Base-by-base conservation (phyloP, 2,797 vertebrate genomes). In the Myripristis murdjan region DNA sequence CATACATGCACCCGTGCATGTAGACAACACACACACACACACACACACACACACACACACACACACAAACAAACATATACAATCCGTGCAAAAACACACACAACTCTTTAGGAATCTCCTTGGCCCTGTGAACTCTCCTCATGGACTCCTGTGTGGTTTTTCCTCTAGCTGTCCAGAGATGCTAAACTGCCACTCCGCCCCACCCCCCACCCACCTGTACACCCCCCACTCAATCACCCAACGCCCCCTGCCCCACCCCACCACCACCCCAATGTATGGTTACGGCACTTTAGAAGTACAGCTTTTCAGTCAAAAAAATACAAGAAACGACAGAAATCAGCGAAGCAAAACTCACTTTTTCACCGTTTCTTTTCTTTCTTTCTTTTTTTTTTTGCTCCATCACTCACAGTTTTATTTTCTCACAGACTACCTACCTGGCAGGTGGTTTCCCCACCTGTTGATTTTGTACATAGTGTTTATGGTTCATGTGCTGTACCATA, bases 281-380 rank as follows among this genome's bases (percentile, higher is more conserved):
- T 23, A 43, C 37, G 90, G 84, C 88, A 86, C 92, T 81, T 81
- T 55, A 82, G 64, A 76, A 47, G 60, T 1, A 12, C 60, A 22
- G 33, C 54, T 57, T 14, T 57, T 33, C 23, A 33, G 33, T 54
- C 54, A 52, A 55, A 22, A 18, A 22, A 28, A 8, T 9, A 14
- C 14, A 15, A 23, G 22, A 39, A 43, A 44, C 3, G 7, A n/a
- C 6, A 41, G 14, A 16, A 56, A 56, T 12, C 10, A 20, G 33
- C n/a, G 5, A 56, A 23, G 10, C n/a, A 6, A 20, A 48, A 22
- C 9, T 12, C 14, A 6, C 6, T 24, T 2, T 26, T n/a, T n/a
- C n/a, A n/a, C n/a, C n/a, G n/a, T n/a, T n/a, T n/a, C n/a, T n/a
- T n/a, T n/a, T n/a, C n/a, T n/a, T n/a, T n/a, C n/a, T n/a, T n/a